Conservation (phyloP, 2,113 vertebrate genomes). For the Lepus europaeus region DNA sequence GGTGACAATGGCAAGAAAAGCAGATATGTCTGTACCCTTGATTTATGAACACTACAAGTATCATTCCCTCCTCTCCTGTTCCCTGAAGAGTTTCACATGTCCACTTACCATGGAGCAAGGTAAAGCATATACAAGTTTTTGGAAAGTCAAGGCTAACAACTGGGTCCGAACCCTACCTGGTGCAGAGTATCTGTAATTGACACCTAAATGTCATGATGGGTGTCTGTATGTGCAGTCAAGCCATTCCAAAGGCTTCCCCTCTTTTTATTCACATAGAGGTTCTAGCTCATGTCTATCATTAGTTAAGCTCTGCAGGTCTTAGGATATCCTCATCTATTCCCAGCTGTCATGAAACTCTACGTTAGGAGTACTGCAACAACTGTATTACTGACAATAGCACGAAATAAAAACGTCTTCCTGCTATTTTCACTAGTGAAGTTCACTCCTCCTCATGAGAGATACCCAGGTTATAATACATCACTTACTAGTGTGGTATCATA, state of each 20-base stretch:
- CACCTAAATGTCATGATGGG: neutral
- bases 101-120: neutral
- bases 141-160: neutral
- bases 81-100: neutral
- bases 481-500: neutral
- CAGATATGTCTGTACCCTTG: neutral
- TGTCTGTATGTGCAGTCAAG: neutral
- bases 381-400: neutral
- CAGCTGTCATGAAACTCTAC: neutral
- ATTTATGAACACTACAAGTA: neutral
- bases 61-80: neutral
- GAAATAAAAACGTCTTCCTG: neutral
- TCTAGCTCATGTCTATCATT: neutral
- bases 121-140: neutral
- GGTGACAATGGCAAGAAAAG: neutral
- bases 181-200: neutral
- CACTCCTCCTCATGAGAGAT: neutral
- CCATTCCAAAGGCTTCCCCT: neutral
- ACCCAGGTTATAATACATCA: neutral
- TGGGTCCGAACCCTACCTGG: neutral
- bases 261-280: neutral
- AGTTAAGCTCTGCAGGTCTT: constrained; percentile 37
- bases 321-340: neutral
- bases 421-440: constrained; percentile 34
- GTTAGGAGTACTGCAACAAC: neutral